phyloP scores from a whole-genome alignment of 2,797 vertebrate species.

The Cottoperca gobio region DNA sequence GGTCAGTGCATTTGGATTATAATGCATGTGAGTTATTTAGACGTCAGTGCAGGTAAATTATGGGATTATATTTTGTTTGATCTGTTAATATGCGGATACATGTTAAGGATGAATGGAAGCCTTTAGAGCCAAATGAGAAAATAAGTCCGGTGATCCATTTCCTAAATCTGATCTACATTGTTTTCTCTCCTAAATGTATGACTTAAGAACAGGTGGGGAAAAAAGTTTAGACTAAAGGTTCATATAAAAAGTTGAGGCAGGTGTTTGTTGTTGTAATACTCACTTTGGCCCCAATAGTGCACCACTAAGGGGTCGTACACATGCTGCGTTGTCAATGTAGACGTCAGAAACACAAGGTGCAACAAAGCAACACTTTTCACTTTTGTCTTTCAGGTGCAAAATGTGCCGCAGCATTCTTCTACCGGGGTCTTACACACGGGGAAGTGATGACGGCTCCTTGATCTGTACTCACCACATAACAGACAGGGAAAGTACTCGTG shows the following conservation, averaged over 20 bases:
- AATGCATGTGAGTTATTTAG: neutral
- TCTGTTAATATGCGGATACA: neutral
- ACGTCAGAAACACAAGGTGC: too few species aligned
- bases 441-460: constrained; percentile 43
- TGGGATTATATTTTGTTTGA: neutral
- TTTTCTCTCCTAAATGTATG: too few species aligned
- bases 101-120: neutral
- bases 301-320: too few species aligned
- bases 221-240: too few species aligned
- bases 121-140: too few species aligned
- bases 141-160: too few species aligned
- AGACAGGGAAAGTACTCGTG: neutral
- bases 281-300: too few species aligned
- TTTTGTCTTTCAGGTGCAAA: constrained; percentile 67
- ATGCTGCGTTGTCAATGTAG: too few species aligned
- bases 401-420: constrained; percentile 67
- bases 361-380: neutral
- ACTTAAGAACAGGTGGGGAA: too few species aligned
- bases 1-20: neutral
- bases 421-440: constrained; percentile 54
- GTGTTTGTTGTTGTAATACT: too few species aligned
- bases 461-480: constrained; percentile 60
- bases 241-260: too few species aligned
- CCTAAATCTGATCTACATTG: too few species aligned
- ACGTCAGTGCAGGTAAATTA: neutral